These are phyloP conservation scores for Nowickia ferox DNA, from an alignment of 2,888 invertebrate species.

Conservation along the genomic window DNA sequence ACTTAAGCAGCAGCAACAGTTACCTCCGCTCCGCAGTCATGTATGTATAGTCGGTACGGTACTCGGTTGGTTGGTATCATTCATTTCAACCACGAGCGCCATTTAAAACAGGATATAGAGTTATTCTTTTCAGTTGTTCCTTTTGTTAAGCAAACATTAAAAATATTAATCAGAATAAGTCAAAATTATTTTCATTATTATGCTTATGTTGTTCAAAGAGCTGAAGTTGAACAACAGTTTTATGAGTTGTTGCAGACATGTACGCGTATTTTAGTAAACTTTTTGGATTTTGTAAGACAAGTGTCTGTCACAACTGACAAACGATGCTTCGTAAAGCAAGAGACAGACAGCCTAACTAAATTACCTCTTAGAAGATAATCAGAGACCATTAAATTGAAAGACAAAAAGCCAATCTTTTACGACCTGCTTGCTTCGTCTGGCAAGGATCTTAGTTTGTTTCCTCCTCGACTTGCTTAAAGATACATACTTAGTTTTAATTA, in stretches of 20 bases:
- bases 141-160: slow-evolving; percentile 66
- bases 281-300: slow-evolving; percentile 62
- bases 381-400: slow-evolving; percentile 53
- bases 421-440: slow-evolving; percentile 35
- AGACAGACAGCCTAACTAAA: slow-evolving; percentile 42
- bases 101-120: slow-evolving; percentile 59
- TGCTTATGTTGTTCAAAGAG: not conserved
- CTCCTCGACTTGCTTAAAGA: slow-evolving; percentile 36
- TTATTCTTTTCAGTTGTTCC: slow-evolving; percentile 1
- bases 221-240: not conserved
- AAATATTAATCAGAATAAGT: slow-evolving; percentile 72
- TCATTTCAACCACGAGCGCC: slow-evolving; percentile 43
- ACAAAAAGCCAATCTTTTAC: slow-evolving; percentile 6
- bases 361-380: slow-evolving; percentile 56
- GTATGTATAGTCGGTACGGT: not conserved
- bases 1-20: slow-evolving; percentile 53
- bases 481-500: slow-evolving; percentile 73
- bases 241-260: slow-evolving; percentile 22
- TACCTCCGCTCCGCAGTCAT: slow-evolving; percentile 25
- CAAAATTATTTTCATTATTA: slow-evolving; percentile 57
- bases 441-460: slow-evolving; percentile 48
- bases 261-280: slow-evolving; percentile 25
- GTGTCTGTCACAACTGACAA: slow-evolving; percentile 71
- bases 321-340: slow-evolving; percentile 58
- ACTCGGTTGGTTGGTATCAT: not conserved